Evolutionary conservation across 2,888 invertebrate genomes (phyloP), one percentile per base, ranked within the genome.

Genomic region (Ctena decussata): DNA sequence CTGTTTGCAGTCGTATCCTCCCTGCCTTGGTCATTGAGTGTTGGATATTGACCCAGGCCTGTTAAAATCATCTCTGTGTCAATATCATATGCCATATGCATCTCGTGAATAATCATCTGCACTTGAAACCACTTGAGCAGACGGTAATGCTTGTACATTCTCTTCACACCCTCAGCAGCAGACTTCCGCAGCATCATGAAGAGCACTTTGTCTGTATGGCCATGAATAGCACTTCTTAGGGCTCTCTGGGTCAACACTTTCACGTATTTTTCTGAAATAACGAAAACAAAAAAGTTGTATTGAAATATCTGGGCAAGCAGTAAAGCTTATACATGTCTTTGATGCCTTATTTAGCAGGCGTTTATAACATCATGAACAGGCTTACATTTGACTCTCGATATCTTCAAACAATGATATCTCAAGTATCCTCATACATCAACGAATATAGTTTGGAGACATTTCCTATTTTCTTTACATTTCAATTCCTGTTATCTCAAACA

Each of bases 121-220:
- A 80, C 76, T 18, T 77, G 44, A 30, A 84, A 80, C 87, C 87
- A 87, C 44, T 87, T 87, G 8, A 49, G 77, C 11, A 87, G 84
- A 15, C 84, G 77, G 53, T 85, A 87, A 0, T 72, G 76, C 70
- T 80, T 80, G 71, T 74, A 80, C 84, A 87, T 80, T 57, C 76
- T 77, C 70, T 82, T 84, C n/a, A 82, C 80, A 2, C 87, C 84
- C 46, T 82, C 80, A 6, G 87, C 84, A 1, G 85, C 80, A 8
- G 84, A 82, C 65, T 85, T 82, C 30, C 82, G 60, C 21, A 84
- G 70, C 53, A 87, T 35, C 3, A 85, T 32, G 11, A 71, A 37
- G 77, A 87, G 80, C 37, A 82, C 82, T 57, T 82, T 72, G 11
- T 77, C 46, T 8, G 80, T 76, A n/a, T 82, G 75, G 12, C 87